phyloP scores from a whole-genome alignment of 2,797 vertebrate species.

The Prunella strophiata region DNA sequence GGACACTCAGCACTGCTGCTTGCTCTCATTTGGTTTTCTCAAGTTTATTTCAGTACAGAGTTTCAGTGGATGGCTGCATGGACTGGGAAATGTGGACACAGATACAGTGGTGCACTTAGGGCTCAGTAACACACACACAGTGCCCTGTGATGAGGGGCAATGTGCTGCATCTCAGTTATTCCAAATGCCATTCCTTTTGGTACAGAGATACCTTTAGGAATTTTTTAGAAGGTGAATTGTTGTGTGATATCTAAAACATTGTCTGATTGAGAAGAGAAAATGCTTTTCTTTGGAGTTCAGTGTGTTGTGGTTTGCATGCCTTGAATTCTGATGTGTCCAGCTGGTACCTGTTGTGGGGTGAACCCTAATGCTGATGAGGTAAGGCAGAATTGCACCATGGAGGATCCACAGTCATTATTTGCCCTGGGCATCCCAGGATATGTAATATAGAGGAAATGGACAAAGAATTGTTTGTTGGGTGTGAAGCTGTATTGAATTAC shows the following conservation, averaged over 20 bases:
- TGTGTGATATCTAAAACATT: not conserved
- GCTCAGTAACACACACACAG: not conserved
- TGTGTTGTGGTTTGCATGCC: not conserved
- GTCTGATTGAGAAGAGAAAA: not conserved
- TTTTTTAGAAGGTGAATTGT: not conserved
- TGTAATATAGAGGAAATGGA: not conserved
- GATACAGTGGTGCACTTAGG: not conserved
- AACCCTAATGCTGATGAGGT: not conserved
- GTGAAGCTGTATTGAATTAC: not conserved
- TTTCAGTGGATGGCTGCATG: not conserved
- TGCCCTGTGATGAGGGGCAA: not conserved
- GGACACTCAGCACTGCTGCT: not conserved
- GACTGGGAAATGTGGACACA: not conserved
- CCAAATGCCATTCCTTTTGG: not conserved
- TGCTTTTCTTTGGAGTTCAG: not conserved
- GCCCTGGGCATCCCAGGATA: not conserved
- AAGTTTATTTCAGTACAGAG: not conserved
- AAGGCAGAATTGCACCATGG: not conserved
- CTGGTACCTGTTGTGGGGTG: not conserved
- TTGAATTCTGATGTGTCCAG: not conserved
- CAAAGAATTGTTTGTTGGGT: not conserved
- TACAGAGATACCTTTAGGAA: not conserved
- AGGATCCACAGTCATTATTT: not conserved
- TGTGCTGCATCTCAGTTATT: not conserved
- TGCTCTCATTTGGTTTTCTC: not conserved